Evolutionary conservation across 1,140 invertebrate species (phyloP).

Genomic region (Drosophila equinoxialis): DNA sequence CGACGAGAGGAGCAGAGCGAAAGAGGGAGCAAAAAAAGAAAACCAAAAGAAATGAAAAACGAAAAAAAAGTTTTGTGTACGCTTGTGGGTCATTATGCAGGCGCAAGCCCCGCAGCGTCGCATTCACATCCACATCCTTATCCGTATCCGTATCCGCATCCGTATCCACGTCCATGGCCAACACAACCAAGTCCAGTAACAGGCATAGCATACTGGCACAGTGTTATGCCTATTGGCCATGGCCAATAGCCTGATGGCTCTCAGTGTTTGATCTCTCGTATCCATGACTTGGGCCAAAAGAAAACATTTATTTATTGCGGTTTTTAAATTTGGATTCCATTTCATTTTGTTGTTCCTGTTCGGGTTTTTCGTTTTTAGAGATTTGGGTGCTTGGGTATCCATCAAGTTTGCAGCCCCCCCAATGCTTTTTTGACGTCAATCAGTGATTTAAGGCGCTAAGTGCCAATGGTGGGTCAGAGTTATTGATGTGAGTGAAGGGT

Average conservation of each 20-base stretch:
- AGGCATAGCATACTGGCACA: conserved; percentile 5
- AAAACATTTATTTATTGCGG: conserved; percentile 80
- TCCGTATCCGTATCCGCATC: conserved; percentile 21
- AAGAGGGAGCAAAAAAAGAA: too few species aligned
- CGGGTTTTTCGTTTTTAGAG: neutral
- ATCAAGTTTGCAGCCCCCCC: neutral
- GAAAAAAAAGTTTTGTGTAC: conserved; percentile 51
- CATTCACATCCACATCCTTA: conserved; percentile 32
- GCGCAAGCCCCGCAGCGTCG: conserved; percentile 19
- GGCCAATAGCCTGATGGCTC: conserved; percentile 8
- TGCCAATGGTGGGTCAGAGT: neutral
- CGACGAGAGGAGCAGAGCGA: neutral
- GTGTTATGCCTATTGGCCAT: conserved; percentile 14
- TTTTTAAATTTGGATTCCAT: conserved; percentile 51
- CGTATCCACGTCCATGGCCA: conserved; percentile 28
- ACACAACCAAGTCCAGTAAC: conserved; percentile 29
- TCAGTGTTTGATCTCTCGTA: conserved; percentile 24
- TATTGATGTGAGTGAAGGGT: neutral
- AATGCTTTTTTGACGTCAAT: conserved; percentile 1
- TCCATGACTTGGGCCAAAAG: conserved; percentile 50
- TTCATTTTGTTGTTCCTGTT: conserved; percentile 34
- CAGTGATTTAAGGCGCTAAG: conserved; percentile 4
- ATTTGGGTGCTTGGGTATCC: conserved; percentile 7
- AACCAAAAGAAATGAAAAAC: conserved; percentile 15
- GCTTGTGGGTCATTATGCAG: conserved; percentile 76